phyloP scores from a whole-genome alignment of 2,888 invertebrate species.

The Leucoma salicis region DNA sequence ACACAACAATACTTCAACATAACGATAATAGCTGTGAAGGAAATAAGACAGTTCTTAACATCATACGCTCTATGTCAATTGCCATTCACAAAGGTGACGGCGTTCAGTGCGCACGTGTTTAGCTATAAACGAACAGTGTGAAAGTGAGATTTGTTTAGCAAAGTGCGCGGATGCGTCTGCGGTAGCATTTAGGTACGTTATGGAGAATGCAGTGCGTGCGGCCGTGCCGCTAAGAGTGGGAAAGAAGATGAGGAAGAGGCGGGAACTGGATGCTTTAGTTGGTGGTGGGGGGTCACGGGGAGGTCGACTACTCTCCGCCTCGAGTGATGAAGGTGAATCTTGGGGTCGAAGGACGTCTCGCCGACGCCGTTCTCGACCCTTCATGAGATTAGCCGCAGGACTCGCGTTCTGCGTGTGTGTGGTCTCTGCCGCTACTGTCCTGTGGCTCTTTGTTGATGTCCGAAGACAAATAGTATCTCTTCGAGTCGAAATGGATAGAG shows the following conservation, averaged over 20 bases:
- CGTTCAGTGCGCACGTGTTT: constrained; percentile 48
- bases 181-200: constrained; percentile 60
- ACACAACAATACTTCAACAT: constrained; percentile 8
- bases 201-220: constrained; percentile 83
- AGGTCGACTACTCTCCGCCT: constrained; percentile 84
- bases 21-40: constrained; percentile 23
- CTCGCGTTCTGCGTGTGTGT: constrained; percentile 84
- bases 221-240: constrained; percentile 84
- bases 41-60: constrained; percentile 33
- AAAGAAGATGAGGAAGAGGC: constrained; percentile 90
- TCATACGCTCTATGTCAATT: constrained; percentile 37
- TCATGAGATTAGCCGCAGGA: constrained; percentile 82
- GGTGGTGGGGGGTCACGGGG: constrained; percentile 74
- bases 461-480: constrained; percentile 85
- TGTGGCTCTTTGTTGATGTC: constrained; percentile 86
- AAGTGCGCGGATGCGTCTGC: constrained; percentile 61
- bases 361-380: constrained; percentile 71
- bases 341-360: constrained; percentile 64
- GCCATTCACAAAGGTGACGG: constrained; percentile 54
- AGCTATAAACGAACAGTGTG: constrained; percentile 29
- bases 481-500: constrained; percentile 85
- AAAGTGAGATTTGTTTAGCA: constrained; percentile 37
- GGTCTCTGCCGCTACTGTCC: constrained; percentile 84
- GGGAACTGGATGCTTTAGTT: constrained; percentile 88
- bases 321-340: constrained; percentile 82